Evolutionary conservation across 1,140 invertebrate genomes (phyloP).

Genomic region (Aphis craccivora): DNA sequence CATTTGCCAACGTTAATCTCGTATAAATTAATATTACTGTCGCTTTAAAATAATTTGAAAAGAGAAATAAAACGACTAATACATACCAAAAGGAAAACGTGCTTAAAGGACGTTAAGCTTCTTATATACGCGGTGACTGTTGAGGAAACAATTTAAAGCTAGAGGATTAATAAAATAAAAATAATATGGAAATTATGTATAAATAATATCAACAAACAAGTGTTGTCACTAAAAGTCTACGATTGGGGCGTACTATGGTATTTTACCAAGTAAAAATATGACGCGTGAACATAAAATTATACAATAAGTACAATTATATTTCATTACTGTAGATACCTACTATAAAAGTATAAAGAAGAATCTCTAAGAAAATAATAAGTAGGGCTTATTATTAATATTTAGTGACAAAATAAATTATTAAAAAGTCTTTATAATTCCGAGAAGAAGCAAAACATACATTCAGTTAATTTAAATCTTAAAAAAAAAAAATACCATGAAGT

Average conservation of each 20-base stretch:
- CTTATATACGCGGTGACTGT: neutral
- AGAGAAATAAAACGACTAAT: constrained; percentile 23
- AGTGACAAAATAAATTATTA: neutral
- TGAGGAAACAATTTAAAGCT: neutral
- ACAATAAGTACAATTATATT: no score
- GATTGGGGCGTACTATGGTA: no score
- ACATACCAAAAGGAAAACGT: neutral
- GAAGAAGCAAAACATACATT: neutral
- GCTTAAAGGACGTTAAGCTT: constrained; percentile 2
- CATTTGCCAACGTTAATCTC: constrained; percentile 51
- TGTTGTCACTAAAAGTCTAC: no score
- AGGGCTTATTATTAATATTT: neutral
- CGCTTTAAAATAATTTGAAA: constrained; percentile 47
- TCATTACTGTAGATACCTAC: no score
- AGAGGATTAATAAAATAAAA: neutral
- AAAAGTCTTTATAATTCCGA: neutral
- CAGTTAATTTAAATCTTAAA: no score
- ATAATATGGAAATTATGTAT: neutral
- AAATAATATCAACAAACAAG: neutral
- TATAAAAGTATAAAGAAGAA: no score
- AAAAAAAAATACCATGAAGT: no score
- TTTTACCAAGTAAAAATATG: no score
- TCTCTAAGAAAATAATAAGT: no score
- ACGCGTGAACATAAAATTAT: no score
- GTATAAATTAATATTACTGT: constrained; percentile 57